phyloP scores from a whole-genome alignment of 2,888 invertebrate genomes.

The Drosophila barbarae region DNA sequence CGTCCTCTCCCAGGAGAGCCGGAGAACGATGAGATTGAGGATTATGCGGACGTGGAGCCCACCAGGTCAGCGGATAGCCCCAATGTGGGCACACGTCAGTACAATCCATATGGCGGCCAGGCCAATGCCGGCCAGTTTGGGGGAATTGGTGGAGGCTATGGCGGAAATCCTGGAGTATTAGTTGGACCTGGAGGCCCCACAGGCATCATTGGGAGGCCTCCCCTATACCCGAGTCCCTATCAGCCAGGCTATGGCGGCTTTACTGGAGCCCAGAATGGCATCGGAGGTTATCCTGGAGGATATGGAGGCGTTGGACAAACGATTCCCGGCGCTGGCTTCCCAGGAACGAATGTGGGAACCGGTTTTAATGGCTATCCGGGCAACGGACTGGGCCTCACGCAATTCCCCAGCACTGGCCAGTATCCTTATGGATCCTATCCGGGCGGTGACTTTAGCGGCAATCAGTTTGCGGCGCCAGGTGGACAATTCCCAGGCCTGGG shows the following conservation, averaged over 20 bases:
- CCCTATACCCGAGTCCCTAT: conserved; percentile 50
- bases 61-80: conserved; percentile 34
- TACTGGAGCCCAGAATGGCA: conserved; percentile 54
- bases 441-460: conserved; percentile 45
- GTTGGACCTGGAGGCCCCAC: conserved; percentile 82
- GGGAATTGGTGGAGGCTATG: conserved; percentile 43
- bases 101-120: conserved; percentile 60
- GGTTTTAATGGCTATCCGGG: conserved; percentile 42
- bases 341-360: conserved; percentile 32
- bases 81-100: conserved; percentile 72
- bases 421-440: conserved; percentile 45
- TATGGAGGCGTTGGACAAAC: conserved; percentile 37
- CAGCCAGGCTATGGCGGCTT: conserved; percentile 55
- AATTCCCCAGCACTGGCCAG: conserved; percentile 49
- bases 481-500: conserved; percentile 58
- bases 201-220: conserved; percentile 68
- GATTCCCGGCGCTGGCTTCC: conserved; percentile 38
- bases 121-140: conserved; percentile 50
- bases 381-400: conserved; percentile 24
- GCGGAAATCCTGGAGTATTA: conserved; percentile 70
- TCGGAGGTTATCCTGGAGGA: conserved; percentile 49
- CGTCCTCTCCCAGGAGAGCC: conserved; percentile 70
- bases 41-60: conserved; percentile 75
- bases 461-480: conserved; percentile 47
- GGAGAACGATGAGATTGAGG: conserved; percentile 77